These are phyloP conservation scores for Alosa sapidissima DNA, from an alignment of 2,797 vertebrate species.

Conservation along the genomic window DNA sequence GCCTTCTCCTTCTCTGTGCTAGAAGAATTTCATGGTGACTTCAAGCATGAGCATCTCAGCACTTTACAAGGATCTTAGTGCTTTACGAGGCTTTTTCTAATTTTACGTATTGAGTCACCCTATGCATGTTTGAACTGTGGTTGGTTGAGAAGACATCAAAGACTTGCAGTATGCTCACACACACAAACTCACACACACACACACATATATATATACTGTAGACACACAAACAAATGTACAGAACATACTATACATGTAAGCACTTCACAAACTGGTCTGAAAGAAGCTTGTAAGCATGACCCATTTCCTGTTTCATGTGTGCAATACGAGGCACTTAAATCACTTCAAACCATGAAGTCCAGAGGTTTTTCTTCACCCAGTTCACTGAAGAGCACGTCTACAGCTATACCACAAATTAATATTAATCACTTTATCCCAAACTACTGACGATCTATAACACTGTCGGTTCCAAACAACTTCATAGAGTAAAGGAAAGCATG, in stretches of 20 bases:
- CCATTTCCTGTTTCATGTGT: conserved; percentile 5
- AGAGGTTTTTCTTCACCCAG: background rate
- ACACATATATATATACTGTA: background rate
- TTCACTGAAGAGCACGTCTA: background rate
- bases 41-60: background rate
- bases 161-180: background rate
- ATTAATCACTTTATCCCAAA: background rate
- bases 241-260: too few species aligned
- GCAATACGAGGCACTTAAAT: background rate
- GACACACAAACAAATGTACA: background rate
- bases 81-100: background rate
- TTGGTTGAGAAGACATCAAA: conserved; percentile 1
- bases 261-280: conserved; percentile 10
- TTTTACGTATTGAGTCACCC: background rate
- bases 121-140: background rate
- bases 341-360: background rate
- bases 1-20: too few species aligned
- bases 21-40: background rate
- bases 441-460: too few species aligned
- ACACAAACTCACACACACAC: background rate
- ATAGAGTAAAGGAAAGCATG: too few species aligned
- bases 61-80: background rate
- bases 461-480: too few species aligned
- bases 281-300: conserved; percentile 15
- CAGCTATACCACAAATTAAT: background rate